These are phyloP conservation scores for Gallinago nigripennis DNA, from an alignment of 2,797 vertebrate species.

Conservation along the genomic window DNA sequence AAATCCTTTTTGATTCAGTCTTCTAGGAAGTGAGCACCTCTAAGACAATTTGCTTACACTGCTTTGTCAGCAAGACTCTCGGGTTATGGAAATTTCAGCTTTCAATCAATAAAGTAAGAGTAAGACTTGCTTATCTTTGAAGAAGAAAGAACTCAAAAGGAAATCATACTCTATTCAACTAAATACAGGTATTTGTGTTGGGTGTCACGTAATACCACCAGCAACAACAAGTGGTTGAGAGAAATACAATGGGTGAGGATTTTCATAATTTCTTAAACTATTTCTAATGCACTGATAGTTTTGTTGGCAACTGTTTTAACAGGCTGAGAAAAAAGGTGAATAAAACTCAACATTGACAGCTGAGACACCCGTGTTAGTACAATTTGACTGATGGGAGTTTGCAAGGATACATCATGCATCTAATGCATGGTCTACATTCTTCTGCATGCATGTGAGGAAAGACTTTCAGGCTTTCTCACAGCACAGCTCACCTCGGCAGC, in stretches of 20 bases:
- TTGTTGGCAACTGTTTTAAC: neutral
- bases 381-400: neutral
- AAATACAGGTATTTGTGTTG: neutral
- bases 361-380: neutral
- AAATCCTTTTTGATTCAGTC: neutral
- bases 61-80: constrained; percentile 18
- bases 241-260: neutral
- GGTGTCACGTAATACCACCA: neutral
- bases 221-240: neutral
- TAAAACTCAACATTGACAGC: neutral
- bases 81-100: constrained; percentile 1
- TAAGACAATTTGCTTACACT: neutral
- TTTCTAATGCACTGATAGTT: neutral
- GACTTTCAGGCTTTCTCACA: neutral
- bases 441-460: neutral
- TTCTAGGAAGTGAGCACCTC: neutral
- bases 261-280: neutral
- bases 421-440: fast-evolving
- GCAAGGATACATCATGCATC: neutral
- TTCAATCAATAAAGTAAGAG: neutral
- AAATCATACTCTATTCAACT: neutral
- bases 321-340: neutral
- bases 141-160: neutral
- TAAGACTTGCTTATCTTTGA: neutral
- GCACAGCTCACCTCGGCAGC: neutral